Evolutionary conservation across 2,113 vertebrate species (phyloP).

Genomic region (Halichoeres trimaculatus): DNA sequence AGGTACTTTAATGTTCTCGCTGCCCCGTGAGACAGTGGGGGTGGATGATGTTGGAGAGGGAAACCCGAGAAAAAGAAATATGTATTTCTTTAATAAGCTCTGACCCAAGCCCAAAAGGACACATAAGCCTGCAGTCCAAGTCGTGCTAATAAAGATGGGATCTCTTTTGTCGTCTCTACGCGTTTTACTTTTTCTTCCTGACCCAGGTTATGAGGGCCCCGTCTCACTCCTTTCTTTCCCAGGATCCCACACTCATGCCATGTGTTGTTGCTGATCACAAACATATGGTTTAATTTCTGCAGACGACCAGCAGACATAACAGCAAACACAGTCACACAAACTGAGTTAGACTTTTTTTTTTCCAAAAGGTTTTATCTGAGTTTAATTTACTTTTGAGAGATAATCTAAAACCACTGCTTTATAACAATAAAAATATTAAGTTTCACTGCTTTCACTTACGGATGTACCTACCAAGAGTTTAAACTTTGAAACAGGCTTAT

Average conservation of each 20-base stretch:
- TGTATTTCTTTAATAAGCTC: conserved; percentile 61
- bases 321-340: conserved; percentile 55
- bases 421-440: background rate
- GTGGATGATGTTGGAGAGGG: conserved; percentile 25
- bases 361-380: conserved; percentile 3
- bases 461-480: background rate
- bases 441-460: background rate
- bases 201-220: conserved; percentile 57
- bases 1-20: conserved; percentile 69
- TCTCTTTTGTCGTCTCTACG: conserved; percentile 56
- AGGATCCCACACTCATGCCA: conserved; percentile 73
- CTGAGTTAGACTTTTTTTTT: conserved; percentile 32
- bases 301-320: conserved; percentile 64
- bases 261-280: conserved; percentile 80
- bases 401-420: conserved; percentile 2
- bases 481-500: background rate
- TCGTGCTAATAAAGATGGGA: conserved; percentile 67
- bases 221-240: conserved; percentile 55
- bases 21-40: conserved; percentile 55
- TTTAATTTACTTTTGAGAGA: background rate
- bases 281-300: conserved; percentile 74
- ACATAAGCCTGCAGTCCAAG: conserved; percentile 41
- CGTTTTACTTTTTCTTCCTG: conserved; percentile 32
- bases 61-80: conserved; percentile 52
- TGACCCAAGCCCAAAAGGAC: conserved; percentile 57